Evolutionary conservation across 2,113 vertebrate genomes (phyloP), one percentile per base, ranked within the genome.

Genomic region (Thryonomys swinderianus): DNA sequence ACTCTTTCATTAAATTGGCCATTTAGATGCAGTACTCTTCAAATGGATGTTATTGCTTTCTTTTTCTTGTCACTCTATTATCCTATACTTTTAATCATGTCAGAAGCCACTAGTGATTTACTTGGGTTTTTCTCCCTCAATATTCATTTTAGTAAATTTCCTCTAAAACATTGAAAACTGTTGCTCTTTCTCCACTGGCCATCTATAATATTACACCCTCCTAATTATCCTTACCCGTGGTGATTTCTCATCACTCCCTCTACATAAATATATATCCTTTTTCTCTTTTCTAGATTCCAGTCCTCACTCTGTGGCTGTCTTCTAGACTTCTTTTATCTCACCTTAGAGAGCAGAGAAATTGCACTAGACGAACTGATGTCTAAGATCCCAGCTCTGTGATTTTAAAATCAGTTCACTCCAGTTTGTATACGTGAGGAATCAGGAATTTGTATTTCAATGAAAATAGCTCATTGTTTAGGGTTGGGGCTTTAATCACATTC

Each of bases 211-310:
- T 53, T 80, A 6, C 23, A 82, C 21, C 69, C 85, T 55, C 42
- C 79, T 81, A 71, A 79, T 79, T 85, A 32, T 66, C 79, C 20
- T 59, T 78, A 21, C 21, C 16, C 62, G 37, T 79, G 16, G 92
- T 93, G 61, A 71, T 92, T 95, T 84, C 83, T 48, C 69, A 61
- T 78, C 67, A 92, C 16, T 80, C 34, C 40, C 14, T 85, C 40
- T 88, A 20, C 42, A 53, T 76, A 78, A 51, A 61, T 83, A n/a
- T 55, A 16, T 45, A 17, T 92, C 55, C 83, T 82, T 59, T 32
- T 23, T 67, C 14, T 42, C 53, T 79, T 67, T 90, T 67, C 61
- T 61, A 48, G 25, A 90, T 48, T 82, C 37, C 25, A 67, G 14
- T 76, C n/a, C 12, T 61, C 7, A 23, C 34, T 78, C 27, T 84